Conservation (phyloP, 1,140 invertebrate genomes). For the Bombus waltoni region DNA sequence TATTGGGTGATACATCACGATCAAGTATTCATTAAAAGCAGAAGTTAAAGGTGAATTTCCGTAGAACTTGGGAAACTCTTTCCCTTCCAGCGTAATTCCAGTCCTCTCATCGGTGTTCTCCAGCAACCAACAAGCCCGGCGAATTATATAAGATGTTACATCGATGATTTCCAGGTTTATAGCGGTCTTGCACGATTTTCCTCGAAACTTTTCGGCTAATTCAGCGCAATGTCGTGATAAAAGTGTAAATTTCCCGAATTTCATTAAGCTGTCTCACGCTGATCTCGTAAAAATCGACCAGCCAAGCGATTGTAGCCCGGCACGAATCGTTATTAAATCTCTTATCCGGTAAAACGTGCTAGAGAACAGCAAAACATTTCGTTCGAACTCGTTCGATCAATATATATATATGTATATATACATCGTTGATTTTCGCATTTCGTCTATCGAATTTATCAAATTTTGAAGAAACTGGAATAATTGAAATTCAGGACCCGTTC, state of each 20-base stretch:
- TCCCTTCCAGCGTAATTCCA: neutral
- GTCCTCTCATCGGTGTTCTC: neutral
- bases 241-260: constrained; percentile 29
- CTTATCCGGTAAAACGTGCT: neutral
- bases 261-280: constrained; percentile 4
- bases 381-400: neutral
- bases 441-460: too few relatives aligned
- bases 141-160: constrained; percentile 18
- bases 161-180: constrained; percentile 10
- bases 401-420: too few relatives aligned
- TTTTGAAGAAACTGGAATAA: too few relatives aligned
- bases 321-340: neutral
- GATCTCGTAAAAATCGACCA: constrained; percentile 13
- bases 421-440: too few relatives aligned
- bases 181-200: neutral
- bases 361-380: neutral
- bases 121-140: neutral
- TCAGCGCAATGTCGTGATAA: constrained; percentile 3
- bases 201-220: neutral
- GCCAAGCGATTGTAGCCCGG: neutral
- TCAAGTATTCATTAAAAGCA: constrained; percentile 47
- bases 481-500: too few relatives aligned
- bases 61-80: constrained; percentile 16
- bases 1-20: constrained; percentile 33
- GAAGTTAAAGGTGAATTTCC: constrained; percentile 17